Evolutionary conservation across 2,797 vertebrate genomes (phyloP), one percentile per base, ranked within the genome.

Genomic region (Huso huso): DNA sequence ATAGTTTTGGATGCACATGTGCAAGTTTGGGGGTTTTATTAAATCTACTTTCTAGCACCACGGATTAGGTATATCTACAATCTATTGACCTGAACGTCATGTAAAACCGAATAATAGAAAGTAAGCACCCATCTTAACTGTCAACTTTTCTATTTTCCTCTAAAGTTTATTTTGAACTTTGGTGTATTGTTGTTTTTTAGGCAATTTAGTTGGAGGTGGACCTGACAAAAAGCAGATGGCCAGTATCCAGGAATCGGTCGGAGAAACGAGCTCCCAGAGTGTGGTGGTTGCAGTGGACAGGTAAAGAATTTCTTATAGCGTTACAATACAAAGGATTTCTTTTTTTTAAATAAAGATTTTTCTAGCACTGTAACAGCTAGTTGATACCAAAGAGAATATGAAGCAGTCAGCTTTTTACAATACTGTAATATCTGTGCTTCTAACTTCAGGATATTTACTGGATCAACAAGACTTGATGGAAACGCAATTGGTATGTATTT

Each of bases 221-320:
- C 93, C 92, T 80, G 96, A 98, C 79, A 94, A 84, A 84, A 90
- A 92, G 70, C 93, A 97, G 71, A 95, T 98, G 87, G 93, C 92
- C 50, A 95, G 93, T 76, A 89, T 98, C 81, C 95, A 97, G 78
- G 95, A 98, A 78, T 98, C 95, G 0, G 95, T 97, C 6, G 95
- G 95, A 61, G 95, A 98, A 82, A 98, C 95, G 76, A 98, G 95
- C 77, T 98, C 95, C 0, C 95, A 98, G 85, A 98, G 95, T 12
- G 95, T 97, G 51, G 95, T 98, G 7, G 95, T 98, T 6, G 95
- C 95, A 67, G 95, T 98, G 2, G 95, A 98, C 88, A 90, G 95
- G 95, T 98, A 80, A 37, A 78, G 59, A 53, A n/a, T n/a, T 11
- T 58, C 13, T 58, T 58, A 37, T 51, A 55, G 7, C 12, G 37